Base-by-base conservation (phyloP, 2,888 invertebrate genomes). In the Lymantria monacha region DNA sequence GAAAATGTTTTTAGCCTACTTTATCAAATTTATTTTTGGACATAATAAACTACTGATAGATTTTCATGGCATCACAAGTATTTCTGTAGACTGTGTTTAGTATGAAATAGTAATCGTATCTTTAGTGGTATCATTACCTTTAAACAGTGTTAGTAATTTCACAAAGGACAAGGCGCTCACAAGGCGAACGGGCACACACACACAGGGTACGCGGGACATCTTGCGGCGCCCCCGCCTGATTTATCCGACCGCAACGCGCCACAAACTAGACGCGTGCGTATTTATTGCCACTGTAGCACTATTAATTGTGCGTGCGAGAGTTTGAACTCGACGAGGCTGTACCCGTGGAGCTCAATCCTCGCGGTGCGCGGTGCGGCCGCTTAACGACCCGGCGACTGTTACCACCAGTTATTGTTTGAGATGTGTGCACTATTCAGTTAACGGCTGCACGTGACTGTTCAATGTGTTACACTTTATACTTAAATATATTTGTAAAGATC, bases 241-340 rank as follows among this genome's bases (percentile, higher is more conserved):
- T 88, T 89, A 89, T 87, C 83, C 79, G 80, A 83, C 87, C 87
- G 66, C 83, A 74, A 70, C 70, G 72, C 69, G 65, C 87, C 88
- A 73, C 88, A 86, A 86, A 85, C 87, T 83, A 81, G 82, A 78
- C 84, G 77, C 80, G 81, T 79, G 74, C 76, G 83, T 90, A 90
- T 91, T 90, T 91, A 91, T 90, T 85, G 86, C 89, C 79, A 79
- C 86, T 84, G 88, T 87, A 91, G 87, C 87, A 87, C 88, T 83
- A 91, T 89, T 90, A 90, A 90, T 89, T 87, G 83, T 74, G 71
- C 70, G 72, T 73, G 75, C 76, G 82, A 46, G 49, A 83, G 82
- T 87, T 84, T 81, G 83, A 82, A 83, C 80, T 81, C 72, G 71
- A 69, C 69, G 63, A 66, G 66, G 59, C 31, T 43, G 44, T 44